Evolutionary conservation across 92 coral and sea anemone species (phyloP).

Genomic region (Parazoanthus swiftii): DNA sequence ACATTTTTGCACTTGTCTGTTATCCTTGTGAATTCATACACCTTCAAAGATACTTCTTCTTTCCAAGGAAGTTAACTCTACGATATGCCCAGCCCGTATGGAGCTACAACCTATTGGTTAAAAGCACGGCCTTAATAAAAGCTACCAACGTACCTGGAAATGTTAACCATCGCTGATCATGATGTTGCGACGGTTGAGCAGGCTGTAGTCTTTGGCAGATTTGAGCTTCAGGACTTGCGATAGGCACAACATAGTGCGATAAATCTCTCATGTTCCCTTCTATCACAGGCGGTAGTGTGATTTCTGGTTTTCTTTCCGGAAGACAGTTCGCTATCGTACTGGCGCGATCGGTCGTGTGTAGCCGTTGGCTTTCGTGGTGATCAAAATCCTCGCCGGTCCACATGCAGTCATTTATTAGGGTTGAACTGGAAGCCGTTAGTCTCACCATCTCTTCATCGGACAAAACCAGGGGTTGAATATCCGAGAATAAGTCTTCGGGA

Average conservation of each 20-base stretch:
- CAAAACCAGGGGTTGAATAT: slow-evolving; percentile 79
- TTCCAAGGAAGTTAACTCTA: background rate
- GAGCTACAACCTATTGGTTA: background rate
- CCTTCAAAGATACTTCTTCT: background rate
- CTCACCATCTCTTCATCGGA: slow-evolving; percentile 97
- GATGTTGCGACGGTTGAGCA: slow-evolving; percentile 1
- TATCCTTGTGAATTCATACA: slow-evolving; percentile 1
- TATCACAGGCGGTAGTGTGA: slow-evolving; percentile 42
- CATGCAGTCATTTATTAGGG: slow-evolving; percentile 81
- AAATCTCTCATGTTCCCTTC: slow-evolving; percentile 39
- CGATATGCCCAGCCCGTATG: background rate
- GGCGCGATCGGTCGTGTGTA: slow-evolving; percentile 37
- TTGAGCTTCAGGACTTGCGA: slow-evolving; percentile 49
- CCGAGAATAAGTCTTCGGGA: slow-evolving; percentile 86
- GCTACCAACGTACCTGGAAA: slow-evolving; percentile 26
- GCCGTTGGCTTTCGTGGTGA: slow-evolving; percentile 37
- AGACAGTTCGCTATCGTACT: slow-evolving; percentile 40
- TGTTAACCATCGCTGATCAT: slow-evolving; percentile 32
- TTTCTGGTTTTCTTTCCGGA: slow-evolving; percentile 50
- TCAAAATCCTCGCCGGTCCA: slow-evolving; percentile 88
- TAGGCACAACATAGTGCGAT: slow-evolving; percentile 46
- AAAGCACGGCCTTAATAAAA: background rate
- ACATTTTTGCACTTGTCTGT: slow-evolving; percentile 1
- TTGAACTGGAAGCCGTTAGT: slow-evolving; percentile 71
- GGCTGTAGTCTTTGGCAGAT: slow-evolving; percentile 25